Evolutionary conservation across 2,888 invertebrate genomes (phyloP), one percentile per base, ranked within the genome.

Genomic region (Neoscelio sp.): DNA sequence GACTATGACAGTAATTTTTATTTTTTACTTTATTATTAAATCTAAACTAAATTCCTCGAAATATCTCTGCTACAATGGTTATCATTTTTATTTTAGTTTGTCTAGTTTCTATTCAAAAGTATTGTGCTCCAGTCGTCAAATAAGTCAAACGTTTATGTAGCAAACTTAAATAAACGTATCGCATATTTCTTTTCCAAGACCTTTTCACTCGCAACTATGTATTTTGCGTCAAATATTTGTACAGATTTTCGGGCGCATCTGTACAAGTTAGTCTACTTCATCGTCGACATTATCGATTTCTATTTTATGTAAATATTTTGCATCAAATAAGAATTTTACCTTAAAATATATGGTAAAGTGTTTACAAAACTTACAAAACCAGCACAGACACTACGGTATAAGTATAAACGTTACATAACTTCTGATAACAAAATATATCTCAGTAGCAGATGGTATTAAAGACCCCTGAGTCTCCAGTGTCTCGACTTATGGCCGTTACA

Each of bases 391-490:
- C 54, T 73, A 42, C 58, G 12, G 60, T 26, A 71, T 73, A 71
- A 71, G 71, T 71, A 35, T 54, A 71, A 80, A 56, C 76, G 62
- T 76, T 80, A 71, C 68, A 80, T 80, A 80, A 80, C 73, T 73
- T 73, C 62, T 76, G 75, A 79, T 75, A 75, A 70, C 79, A 71
- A 79, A 74, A 75, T 79, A 71, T 71, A 73, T 76, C 67, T 71
- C 75, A 71, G 79, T 56, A 71, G 65, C 79, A 80, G 79, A 80
- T 80, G 79, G 75, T 75, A 80, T 80, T 70, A 80, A 80, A 71
- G 79, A 80, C 67, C 58, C 35, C 60, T 12, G 58, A 75, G 60
- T 62, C 56, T 76, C 67, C 38, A 71, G 67, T 80, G 70, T 58
- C 76, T 68, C 76, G 73, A 80, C 71, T 76, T 80, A 80, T 62